Percentiles rank a stretch among this genome's conserved stretches.
These are phyloP conservation scores for Rhagoletis pomonella DNA, from an alignment of 1,140 invertebrate genomes.

Conservation along the genomic window DNA sequence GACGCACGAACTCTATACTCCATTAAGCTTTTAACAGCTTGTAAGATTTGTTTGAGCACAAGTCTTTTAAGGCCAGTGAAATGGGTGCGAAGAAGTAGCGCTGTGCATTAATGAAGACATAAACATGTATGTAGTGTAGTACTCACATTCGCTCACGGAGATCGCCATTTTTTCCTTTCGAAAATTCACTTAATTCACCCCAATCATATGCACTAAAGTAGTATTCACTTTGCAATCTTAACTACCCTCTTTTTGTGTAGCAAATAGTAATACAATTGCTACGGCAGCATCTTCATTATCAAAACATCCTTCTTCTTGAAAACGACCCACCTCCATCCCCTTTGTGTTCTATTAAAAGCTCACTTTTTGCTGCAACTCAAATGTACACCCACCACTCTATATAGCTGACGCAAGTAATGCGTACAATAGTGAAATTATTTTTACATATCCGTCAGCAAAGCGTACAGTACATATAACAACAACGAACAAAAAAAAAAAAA, in stretches of 20 bases:
- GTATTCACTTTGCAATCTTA: background rate
- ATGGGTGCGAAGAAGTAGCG: background rate
- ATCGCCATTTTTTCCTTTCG: background rate
- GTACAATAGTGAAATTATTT: constrained; percentile 33
- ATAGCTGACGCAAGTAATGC: background rate
- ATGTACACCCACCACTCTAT: background rate
- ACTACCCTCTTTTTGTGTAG: background rate
- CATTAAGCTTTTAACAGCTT: constrained; percentile 43
- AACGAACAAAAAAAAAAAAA: constrained; percentile 17
- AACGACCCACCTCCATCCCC: background rate
- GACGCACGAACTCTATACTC: background rate
- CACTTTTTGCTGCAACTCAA: background rate
- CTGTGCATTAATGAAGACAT: background rate
- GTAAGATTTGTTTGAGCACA: background rate
- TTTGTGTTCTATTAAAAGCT: background rate
- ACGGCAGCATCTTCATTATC: constrained; percentile 13
- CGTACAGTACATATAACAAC: background rate
- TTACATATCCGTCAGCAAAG: background rate
- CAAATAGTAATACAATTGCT: background rate
- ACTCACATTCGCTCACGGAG: background rate
- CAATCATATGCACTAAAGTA: background rate
- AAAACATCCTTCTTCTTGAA: background rate
- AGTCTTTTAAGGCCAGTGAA: background rate
- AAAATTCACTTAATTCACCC: background rate
- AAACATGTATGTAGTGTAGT: background rate